Percentiles rank a stretch among this genome's conserved stretches.
phyloP scores from a whole-genome alignment of 2,888 invertebrate genomes.

The Pharmacophagus antenor region DNA sequence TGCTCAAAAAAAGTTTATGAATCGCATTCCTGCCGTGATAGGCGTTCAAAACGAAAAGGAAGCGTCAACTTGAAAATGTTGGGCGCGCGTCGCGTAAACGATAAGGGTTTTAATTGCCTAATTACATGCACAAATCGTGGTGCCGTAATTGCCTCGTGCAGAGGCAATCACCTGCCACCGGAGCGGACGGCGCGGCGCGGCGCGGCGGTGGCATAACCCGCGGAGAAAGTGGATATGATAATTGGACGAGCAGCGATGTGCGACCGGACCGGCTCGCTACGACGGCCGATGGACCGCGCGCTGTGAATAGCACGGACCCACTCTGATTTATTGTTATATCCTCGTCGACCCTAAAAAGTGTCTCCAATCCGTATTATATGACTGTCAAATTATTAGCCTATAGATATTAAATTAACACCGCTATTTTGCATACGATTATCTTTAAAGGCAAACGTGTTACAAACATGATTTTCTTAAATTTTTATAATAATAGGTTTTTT shows the following conservation, averaged over 20 bases:
- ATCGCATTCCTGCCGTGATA: background rate
- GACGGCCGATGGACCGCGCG: constrained; percentile 36
- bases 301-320: constrained; percentile 44
- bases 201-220: constrained; percentile 47
- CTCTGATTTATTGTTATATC: constrained; percentile 1
- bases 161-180: constrained; percentile 34
- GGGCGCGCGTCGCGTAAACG: constrained; percentile 14
- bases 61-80: constrained; percentile 9
- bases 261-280: constrained; percentile 57
- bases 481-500: no score
- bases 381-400: no score
- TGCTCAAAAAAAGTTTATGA: no score
- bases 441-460: no score
- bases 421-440: no score
- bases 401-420: background rate
- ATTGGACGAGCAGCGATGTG: constrained; percentile 71
- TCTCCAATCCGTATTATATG: no score
- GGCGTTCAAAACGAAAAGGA: background rate
- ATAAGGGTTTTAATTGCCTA: constrained; percentile 29
- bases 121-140: constrained; percentile 28
- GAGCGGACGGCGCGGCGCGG: constrained; percentile 34
- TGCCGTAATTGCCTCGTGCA: constrained; percentile 28
- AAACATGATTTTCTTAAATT: no score
- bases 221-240: constrained; percentile 79
- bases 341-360: background rate